Evolutionary conservation across 2,113 vertebrate species (phyloP).

Genomic region (Brevimyrus niger): DNA sequence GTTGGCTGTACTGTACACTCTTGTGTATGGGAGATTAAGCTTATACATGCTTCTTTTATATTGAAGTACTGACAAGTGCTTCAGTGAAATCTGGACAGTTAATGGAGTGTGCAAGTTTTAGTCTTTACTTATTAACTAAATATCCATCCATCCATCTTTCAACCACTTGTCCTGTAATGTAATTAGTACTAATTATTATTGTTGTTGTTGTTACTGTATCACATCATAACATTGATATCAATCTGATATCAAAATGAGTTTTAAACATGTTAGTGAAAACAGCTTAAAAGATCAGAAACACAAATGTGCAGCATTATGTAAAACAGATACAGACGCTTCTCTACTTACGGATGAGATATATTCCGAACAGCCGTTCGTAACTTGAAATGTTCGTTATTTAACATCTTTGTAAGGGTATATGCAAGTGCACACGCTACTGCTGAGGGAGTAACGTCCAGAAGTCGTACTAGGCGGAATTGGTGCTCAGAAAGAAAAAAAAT

Average conservation of each 20-base stretch:
- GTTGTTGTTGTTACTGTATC: neutral
- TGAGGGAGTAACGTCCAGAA: too few species aligned
- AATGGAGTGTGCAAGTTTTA: neutral
- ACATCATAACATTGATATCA: neutral
- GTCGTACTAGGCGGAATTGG: too few species aligned
- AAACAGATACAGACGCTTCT: neutral
- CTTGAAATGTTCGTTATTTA: too few species aligned
- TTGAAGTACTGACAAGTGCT: neutral
- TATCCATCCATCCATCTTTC: neutral
- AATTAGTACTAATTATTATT: neutral
- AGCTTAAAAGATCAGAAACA: neutral
- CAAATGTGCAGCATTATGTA: neutral
- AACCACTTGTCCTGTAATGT: neutral
- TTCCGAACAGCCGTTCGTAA: too few species aligned
- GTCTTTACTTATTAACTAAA: neutral
- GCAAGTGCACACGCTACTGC: too few species aligned
- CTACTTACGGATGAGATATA: too few species aligned
- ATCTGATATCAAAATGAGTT: neutral
- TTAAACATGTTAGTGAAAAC: neutral
- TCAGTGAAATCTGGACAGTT: neutral
- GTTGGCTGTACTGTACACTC: neutral
- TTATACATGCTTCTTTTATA: neutral
- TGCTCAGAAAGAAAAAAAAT: too few species aligned
- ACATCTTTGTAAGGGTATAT: too few species aligned
- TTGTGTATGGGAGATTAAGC: neutral